Conservation (phyloP, 2,797 vertebrate genomes). For the Enteromius paludinosus region DNA sequence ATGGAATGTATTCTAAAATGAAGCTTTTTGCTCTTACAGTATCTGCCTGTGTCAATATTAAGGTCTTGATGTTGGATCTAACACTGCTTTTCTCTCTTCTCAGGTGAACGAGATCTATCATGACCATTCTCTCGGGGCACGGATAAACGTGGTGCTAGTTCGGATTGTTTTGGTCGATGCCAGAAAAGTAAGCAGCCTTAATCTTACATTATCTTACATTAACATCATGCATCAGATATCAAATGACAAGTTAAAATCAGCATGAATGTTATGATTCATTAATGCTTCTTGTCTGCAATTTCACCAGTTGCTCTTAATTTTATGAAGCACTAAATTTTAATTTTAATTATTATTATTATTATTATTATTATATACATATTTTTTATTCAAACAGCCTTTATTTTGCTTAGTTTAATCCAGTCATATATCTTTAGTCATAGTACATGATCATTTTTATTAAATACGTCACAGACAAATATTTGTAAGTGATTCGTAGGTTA, state of each 20-base stretch:
- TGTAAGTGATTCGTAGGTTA: neutral
- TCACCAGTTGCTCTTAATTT: neutral
- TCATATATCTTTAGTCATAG: neutral
- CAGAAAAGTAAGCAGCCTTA: slow-evolving; percentile 80
- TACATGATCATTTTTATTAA: neutral
- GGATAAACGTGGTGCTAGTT: slow-evolving; percentile 93
- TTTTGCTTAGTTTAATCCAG: neutral
- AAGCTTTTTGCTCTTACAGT: neutral
- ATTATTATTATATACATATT: too few relatives aligned
- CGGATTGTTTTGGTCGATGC: slow-evolving; percentile 91
- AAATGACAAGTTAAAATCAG: neutral
- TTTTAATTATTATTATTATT: too few relatives aligned
- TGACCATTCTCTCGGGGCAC: slow-evolving; percentile 91
- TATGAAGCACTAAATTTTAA: too few relatives aligned
- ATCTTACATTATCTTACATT: neutral
- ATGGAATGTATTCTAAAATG: neutral
- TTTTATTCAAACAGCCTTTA: neutral
- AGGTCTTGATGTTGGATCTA: slow-evolving; percentile 14
- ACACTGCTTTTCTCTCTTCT: slow-evolving; percentile 60
- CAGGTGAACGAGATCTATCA: slow-evolving; percentile 98
- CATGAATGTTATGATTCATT: neutral
- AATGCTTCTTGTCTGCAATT: too few relatives aligned
- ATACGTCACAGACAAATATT: neutral
- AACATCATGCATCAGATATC: neutral
- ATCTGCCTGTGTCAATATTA: slow-evolving; percentile 1